Evolutionary conservation across 2,888 invertebrate species (phyloP).

Genomic region (Acanthococcus lagerstroemiae): DNA sequence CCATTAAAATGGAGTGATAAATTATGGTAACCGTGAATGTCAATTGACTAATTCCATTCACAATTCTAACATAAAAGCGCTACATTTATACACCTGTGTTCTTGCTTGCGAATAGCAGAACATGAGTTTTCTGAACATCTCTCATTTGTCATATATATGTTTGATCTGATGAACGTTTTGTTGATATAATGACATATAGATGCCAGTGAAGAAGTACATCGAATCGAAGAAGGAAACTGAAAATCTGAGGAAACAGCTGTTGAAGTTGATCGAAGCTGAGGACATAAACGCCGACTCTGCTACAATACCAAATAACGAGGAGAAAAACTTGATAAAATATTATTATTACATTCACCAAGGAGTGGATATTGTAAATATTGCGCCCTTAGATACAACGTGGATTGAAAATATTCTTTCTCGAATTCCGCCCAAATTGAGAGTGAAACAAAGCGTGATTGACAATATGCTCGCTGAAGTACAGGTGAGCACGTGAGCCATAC

Average conservation of each 20-base stretch:
- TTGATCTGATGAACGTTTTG: no score
- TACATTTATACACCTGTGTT: no score
- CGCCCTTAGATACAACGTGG: slow-evolving; percentile 66
- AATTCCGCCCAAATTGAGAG: slow-evolving; percentile 51
- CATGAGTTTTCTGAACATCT: no score
- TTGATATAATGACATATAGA: background rate
- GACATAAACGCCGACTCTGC: slow-evolving; percentile 38
- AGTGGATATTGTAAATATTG: slow-evolving; percentile 79
- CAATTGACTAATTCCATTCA: no score
- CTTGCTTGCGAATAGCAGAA: no score
- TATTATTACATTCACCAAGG: slow-evolving; percentile 85
- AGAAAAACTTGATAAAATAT: slow-evolving; percentile 65
- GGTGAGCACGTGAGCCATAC: background rate
- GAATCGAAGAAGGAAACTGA: slow-evolving; percentile 1
- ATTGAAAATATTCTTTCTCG: slow-evolving; percentile 57
- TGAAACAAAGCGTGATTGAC: slow-evolving; percentile 38
- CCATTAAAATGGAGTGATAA: no score
- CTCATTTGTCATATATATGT: no score
- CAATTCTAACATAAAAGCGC: no score
- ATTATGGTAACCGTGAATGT: no score
- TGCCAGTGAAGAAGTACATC: background rate
- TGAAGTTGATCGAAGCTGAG: slow-evolving; percentile 4
- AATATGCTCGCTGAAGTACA: background rate
- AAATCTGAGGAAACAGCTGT: slow-evolving; percentile 4
- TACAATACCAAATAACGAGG: slow-evolving; percentile 51